Conservation (phyloP, 2,113 vertebrate genomes). For the Paralichthys olivaceus region DNA sequence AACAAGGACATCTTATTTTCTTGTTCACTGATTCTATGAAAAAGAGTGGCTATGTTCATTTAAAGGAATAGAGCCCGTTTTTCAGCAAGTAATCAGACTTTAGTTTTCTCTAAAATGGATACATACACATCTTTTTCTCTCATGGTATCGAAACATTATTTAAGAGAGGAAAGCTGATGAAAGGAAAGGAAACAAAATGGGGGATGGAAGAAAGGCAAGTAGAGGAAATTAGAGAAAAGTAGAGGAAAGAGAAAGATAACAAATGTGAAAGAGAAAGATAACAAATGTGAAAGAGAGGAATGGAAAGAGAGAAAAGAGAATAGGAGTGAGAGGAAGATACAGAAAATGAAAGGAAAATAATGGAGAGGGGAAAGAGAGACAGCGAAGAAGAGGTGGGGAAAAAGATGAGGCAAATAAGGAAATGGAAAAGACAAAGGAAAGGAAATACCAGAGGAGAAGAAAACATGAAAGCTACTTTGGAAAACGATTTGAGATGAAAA, state of each 20-base stretch:
- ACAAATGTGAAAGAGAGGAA: background rate
- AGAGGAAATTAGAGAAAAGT: too few species aligned
- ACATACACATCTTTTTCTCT: background rate
- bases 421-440: background rate
- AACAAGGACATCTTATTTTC: constrained; percentile 54
- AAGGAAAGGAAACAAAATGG: background rate
- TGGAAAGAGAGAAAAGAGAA: background rate
- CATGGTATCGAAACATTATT: background rate
- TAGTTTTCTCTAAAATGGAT: background rate
- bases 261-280: too few species aligned
- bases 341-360: background rate
- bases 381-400: background rate
- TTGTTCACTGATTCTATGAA: constrained; percentile 39
- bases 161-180: background rate
- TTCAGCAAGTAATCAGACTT: background rate
- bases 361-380: background rate
- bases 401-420: background rate
- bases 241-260: too few species aligned
- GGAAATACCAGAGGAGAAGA: background rate
- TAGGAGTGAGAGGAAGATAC: background rate
- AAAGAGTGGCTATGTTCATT: constrained; percentile 8
- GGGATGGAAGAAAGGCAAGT: background rate
- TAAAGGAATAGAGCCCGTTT: background rate
- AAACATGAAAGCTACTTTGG: background rate
- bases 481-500: too few species aligned